Evolutionary conservation across 2,113 vertebrate species (phyloP), one percentile per base, ranked within the genome.

Genomic region (Furnarius figulus): DNA sequence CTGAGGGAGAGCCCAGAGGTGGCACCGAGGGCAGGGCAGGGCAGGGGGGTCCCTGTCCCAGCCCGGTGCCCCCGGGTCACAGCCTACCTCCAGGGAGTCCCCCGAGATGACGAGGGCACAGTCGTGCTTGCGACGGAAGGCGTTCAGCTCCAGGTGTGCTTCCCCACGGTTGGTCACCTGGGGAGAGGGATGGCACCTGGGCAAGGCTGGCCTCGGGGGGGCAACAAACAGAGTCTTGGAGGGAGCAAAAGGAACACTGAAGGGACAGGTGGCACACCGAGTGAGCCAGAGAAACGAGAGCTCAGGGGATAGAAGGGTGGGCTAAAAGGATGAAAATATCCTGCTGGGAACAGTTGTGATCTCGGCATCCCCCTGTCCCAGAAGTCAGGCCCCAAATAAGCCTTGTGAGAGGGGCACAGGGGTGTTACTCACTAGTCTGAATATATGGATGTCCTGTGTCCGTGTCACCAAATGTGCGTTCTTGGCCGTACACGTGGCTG

Each of bases 391-490:
- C 59, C 25, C 4, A 4, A 75, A 12, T 37, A 67, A 82, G 14
- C 33, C 22, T 7, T 0, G 20, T n/a, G 49, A 77, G 65, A 56
- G 35, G 27, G 31, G 7, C 11, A 58, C 1, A 6, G 2, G 33
- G 24, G 25, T 92, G 81, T 82, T 19, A 97, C 98, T 98, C 97
- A 99, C 99, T 62, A 99, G 96, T 97, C 99, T 98, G 91, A 99
- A 99, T 76, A 99, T 96, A 27, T 99, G 99, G 97, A 99, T 98
- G 97, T 99, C 99, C 75, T 99, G 99, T 89, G 98, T 99, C 81
- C 99, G 98, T 87, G 99, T 99, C 95, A 99, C 99, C 97, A 99
- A 98, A 93, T 99, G 99, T 6, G 99, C 99, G 0, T 99, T 99
- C 97, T 99, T 99, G 23, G 99, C 99, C 0, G 99, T 99, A 97